Percentiles rank a stretch among this genome's conserved stretches.
These are phyloP conservation scores for Coluber constrictor DNA, from an alignment of 2,797 vertebrate species.

Conservation along the genomic window DNA sequence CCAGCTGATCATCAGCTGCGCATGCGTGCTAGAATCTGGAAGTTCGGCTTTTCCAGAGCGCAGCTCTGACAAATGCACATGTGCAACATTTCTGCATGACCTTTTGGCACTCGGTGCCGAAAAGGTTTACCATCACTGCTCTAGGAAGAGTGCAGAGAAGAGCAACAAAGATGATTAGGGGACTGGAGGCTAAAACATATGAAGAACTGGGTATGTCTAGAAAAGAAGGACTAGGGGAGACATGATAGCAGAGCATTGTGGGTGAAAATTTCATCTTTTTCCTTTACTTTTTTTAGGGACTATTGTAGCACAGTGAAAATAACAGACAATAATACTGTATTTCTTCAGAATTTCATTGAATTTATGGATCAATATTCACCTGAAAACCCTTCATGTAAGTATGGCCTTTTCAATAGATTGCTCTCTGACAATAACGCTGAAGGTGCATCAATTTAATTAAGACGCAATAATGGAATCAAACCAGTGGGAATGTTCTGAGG, in stretches of 20 bases:
- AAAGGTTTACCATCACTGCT: too few species aligned
- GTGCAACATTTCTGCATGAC: too few species aligned
- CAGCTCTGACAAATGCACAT: too few species aligned
- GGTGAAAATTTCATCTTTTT: neutral
- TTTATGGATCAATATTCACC: constrained; percentile 86
- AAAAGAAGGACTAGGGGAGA: neutral
- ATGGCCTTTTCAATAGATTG: constrained; percentile 16
- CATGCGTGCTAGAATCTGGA: too few species aligned
- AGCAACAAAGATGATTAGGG: neutral
- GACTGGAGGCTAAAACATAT: neutral
- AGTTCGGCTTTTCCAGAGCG: too few species aligned
- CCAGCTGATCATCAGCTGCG: too few species aligned
- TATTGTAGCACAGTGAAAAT: constrained; percentile 90
- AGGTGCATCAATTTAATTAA: neutral
- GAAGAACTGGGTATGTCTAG: neutral
- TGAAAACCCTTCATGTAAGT: constrained; percentile 88
- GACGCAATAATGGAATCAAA: neutral
- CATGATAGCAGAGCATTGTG: neutral
- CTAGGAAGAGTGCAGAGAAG: neutral
- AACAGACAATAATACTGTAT: constrained; percentile 90
- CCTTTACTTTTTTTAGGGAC: constrained; percentile 73
- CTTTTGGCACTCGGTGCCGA: too few species aligned
- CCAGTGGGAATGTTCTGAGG: neutral
- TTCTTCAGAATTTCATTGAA: constrained; percentile 88
- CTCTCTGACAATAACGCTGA: neutral